These are phyloP conservation scores for Sesia apiformis DNA, from an alignment of 2,888 invertebrate genomes.

Conservation along the genomic window DNA sequence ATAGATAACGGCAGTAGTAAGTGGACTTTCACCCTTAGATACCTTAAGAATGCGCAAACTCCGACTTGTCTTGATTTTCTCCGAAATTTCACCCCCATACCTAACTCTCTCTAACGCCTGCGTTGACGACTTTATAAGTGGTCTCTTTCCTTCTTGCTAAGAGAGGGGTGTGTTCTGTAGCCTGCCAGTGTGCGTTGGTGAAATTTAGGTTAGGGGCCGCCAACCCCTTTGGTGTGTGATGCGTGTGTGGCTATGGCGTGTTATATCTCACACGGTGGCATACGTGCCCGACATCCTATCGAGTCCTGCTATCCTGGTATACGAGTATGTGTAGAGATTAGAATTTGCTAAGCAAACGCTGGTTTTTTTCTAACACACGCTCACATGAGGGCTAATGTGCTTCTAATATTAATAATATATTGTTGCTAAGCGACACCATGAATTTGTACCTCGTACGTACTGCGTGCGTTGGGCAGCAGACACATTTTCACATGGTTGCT, in stretches of 20 bases:
- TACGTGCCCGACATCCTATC: conserved; percentile 51
- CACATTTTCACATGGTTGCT: conserved; percentile 12
- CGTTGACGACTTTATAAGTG: conserved; percentile 1
- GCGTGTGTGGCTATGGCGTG: conserved; percentile 61
- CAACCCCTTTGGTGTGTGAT: conserved; percentile 61
- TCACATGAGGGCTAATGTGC: conserved; percentile 28
- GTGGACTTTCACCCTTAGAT: conserved; percentile 54
- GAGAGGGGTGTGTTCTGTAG: conserved; percentile 36
- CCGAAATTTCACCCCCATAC: conserved; percentile 16
- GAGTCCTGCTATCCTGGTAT: conserved; percentile 54
- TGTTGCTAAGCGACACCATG: conserved; percentile 2
- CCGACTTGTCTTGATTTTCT: conserved; percentile 39
- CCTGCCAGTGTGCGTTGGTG: conserved; percentile 22
- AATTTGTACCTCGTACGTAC: conserved; percentile 7
- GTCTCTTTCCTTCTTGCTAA: conserved; percentile 38
- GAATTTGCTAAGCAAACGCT: conserved; percentile 71
- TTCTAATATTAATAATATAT: conserved; percentile 26
- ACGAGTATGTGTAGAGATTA: conserved; percentile 73
- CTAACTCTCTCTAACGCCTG: conserved; percentile 56
- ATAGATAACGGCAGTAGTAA: conserved; percentile 39
- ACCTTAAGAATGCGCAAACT: conserved; percentile 63
- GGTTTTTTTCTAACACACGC: conserved; percentile 59
- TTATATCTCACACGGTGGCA: conserved; percentile 52
- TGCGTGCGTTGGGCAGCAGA: background rate
- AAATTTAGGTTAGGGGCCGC: conserved; percentile 43